Conservation (phyloP, 2,797 vertebrate genomes). For the Todus mexicanus region DNA sequence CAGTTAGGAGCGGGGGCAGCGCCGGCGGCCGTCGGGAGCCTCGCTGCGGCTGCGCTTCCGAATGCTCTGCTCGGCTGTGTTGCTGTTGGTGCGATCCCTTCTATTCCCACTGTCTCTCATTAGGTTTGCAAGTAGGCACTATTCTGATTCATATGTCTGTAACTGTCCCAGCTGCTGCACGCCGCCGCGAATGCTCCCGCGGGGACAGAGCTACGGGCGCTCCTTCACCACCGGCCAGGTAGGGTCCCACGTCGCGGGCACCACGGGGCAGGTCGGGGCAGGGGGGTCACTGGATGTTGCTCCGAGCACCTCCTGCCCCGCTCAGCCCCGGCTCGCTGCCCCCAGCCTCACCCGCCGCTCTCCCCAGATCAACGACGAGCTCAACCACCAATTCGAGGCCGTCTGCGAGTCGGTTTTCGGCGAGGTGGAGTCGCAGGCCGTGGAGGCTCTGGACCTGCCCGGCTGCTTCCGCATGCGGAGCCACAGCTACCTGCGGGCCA, state of each 20-base stretch:
- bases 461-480: slow-evolving; percentile 97
- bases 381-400: slow-evolving; percentile 94
- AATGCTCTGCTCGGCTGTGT: slow-evolving; percentile 24
- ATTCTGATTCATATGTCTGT: slow-evolving; percentile 86
- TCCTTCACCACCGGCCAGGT: slow-evolving; percentile 98
- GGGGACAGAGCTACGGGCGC: slow-evolving; percentile 90
- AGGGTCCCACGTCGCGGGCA: background rate
- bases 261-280: background rate
- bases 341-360: background rate
- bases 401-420: slow-evolving; percentile 95
- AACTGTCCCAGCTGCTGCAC: slow-evolving; percentile 85
- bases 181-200: slow-evolving; percentile 88
- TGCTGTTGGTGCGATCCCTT: slow-evolving; percentile 57
- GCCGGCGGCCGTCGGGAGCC: accelerated
- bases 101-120: slow-evolving; percentile 62
- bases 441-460: slow-evolving; percentile 96
- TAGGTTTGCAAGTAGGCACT: slow-evolving; percentile 88
- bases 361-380: slow-evolving; percentile 87
- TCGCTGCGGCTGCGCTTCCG: background rate
- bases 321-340: background rate
- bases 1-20: background rate
- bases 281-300: accelerated
- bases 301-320: background rate
- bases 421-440: slow-evolving; percentile 94
- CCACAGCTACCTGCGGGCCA: slow-evolving; percentile 98